Base-by-base conservation (phyloP, 2,113 vertebrate genomes). In the Callipepla californica region DNA sequence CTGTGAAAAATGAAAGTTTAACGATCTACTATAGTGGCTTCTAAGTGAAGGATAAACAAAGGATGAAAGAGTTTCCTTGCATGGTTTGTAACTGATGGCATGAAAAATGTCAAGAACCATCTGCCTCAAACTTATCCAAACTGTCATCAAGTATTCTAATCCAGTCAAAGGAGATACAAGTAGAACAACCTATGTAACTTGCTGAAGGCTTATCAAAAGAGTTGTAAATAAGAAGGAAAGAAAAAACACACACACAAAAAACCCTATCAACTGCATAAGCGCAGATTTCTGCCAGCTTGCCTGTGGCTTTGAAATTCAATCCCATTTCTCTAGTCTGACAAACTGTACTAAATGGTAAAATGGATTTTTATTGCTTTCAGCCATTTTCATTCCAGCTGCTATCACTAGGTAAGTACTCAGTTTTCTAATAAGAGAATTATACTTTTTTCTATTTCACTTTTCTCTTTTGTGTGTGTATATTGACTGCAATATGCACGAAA, bases 131-230 rank as follows among this genome's bases (percentile, higher is more conserved):
- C 98, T 98, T 98, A 98, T 99, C 98, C 97, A 95, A 98, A 98
- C 98, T 99, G 98, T 98, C 98, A 98, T 98, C 98, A 98, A 98
- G 97, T 98, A 99, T 99, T 99, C 96, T 98, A 98, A 98, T 98
- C 97, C 98, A 98, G 98, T 94, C 96, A 98, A 98, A 98, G 97
- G 96, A 97, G 98, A 98, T 98, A 98, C 97, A 98, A 98, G 96
- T 97, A 97, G 97, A 98, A 97, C 98, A 98, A 98, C 98, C 97
- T 98, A 96, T 98, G 97, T 95, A 98, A 98, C 96, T 97, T 97
- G 98, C 98, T 98, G 96, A 97, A 97, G 97, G 98, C 98, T 98
- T 97, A 98, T 98, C 97, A 98, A 98, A 98, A 98, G 98, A 98
- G 97, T 96, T 97, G 97, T 98, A 98, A 98, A 98, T 98, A 97